Evolutionary conservation across 1,140 invertebrate genomes (phyloP).

Genomic region (Drosophila kanapiae): DNA sequence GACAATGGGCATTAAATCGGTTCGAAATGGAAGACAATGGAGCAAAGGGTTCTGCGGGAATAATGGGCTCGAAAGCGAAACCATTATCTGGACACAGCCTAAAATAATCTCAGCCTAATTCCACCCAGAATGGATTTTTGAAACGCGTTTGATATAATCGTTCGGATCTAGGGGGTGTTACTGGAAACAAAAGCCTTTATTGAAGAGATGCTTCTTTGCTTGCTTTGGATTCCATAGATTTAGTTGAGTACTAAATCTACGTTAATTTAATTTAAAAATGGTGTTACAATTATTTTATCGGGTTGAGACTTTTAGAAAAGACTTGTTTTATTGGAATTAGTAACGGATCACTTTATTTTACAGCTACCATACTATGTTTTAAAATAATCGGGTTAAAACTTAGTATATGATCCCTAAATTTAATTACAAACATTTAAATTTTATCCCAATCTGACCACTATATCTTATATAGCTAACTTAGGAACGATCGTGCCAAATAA

Average conservation of each 20-base stretch:
- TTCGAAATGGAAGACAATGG: conserved; percentile 35
- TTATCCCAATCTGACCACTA: too few relatives aligned
- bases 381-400: too few relatives aligned
- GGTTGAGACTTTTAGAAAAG: too few relatives aligned
- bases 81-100: conserved; percentile 3
- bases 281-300: background rate
- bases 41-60: conserved; percentile 15
- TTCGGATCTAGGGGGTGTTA: background rate
- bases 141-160: background rate
- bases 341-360: background rate
- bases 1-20: conserved; percentile 61
- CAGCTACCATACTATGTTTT: too few relatives aligned
- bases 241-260: background rate
- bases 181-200: background rate
- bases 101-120: conserved; percentile 16
- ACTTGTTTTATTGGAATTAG: background rate
- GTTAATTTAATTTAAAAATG: background rate
- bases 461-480: too few relatives aligned
- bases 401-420: too few relatives aligned
- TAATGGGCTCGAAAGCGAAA: conserved; percentile 22
- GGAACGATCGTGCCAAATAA: too few relatives aligned
- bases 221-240: background rate
- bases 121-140: conserved; percentile 1
- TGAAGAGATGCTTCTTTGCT: background rate
- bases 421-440: too few relatives aligned